Percentiles rank a stretch among this genome's conserved stretches.
Evolutionary conservation across 2,888 invertebrate species (phyloP).

Genomic region (Diplazon laetatorius): DNA sequence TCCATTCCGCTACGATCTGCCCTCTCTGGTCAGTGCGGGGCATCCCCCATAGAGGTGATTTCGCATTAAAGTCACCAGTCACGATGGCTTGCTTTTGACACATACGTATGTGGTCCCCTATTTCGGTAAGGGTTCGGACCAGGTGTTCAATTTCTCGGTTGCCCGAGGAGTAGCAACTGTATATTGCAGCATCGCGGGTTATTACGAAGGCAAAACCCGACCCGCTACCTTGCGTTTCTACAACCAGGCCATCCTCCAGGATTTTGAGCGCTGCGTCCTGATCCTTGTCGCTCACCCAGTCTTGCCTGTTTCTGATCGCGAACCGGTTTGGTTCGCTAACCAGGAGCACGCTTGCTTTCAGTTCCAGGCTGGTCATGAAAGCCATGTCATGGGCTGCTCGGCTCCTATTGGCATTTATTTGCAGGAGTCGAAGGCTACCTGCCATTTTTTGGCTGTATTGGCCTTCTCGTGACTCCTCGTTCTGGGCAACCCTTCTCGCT

Average conservation of each 20-base stretch:
- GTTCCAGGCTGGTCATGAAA: background rate
- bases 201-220: constrained; percentile 43
- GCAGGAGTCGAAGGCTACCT: background rate
- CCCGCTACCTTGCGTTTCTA: constrained; percentile 43
- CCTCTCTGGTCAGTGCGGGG: constrained; percentile 52
- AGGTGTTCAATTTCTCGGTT: constrained; percentile 30
- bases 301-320: constrained; percentile 38
- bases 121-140: constrained; percentile 45
- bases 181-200: constrained; percentile 14
- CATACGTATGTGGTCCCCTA: constrained; percentile 30
- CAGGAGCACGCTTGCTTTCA: background rate
- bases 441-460: background rate
- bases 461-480: background rate
- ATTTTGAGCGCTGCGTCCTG: constrained; percentile 31
- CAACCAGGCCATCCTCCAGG: constrained; percentile 5
- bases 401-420: constrained; percentile 41
- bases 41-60: constrained; percentile 63
- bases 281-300: constrained; percentile 31
- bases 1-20: constrained; percentile 50
- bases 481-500: background rate
- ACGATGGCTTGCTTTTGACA: constrained; percentile 40
- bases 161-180: constrained; percentile 43
- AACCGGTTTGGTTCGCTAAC: constrained; percentile 28
- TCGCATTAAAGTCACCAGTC: constrained; percentile 52
- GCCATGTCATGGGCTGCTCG: constrained; percentile 29